These are phyloP conservation scores for Diprion similis DNA, from an alignment of 1,140 invertebrate species.

Conservation along the genomic window DNA sequence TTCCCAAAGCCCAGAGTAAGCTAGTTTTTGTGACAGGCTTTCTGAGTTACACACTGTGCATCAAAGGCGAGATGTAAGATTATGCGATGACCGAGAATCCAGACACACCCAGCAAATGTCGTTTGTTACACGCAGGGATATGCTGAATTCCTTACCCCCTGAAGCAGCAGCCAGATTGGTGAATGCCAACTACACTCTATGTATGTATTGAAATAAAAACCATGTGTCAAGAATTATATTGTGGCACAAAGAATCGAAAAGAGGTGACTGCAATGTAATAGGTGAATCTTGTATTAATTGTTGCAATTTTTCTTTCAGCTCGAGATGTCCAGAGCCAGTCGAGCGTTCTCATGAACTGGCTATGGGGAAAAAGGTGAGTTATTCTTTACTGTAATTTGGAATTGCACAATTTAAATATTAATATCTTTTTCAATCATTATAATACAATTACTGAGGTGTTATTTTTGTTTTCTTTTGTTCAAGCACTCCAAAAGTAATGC, in stretches of 20 bases:
- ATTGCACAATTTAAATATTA: constrained; percentile 10
- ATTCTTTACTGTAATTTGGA: neutral
- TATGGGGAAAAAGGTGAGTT: constrained; percentile 70
- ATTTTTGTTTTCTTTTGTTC: constrained; percentile 33
- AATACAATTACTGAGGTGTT: neutral
- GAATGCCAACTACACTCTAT: constrained; percentile 75
- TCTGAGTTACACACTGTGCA: constrained; percentile 76
- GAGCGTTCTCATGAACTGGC: constrained; percentile 78
- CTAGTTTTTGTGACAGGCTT: constrained; percentile 65
- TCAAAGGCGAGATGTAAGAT: constrained; percentile 74
- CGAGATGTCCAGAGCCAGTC: constrained; percentile 78
- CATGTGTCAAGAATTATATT: neutral
- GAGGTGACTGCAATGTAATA: neutral
- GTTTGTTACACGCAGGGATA: constrained; percentile 72
- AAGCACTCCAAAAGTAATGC: constrained; percentile 59
- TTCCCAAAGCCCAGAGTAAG: constrained; percentile 31
- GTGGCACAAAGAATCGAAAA: neutral
- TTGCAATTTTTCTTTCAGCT: constrained; percentile 62
- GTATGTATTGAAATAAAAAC: constrained; percentile 61
- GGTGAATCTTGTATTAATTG: constrained; percentile 21
- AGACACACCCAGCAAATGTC: constrained; percentile 76
- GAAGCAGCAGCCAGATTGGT: constrained; percentile 72
- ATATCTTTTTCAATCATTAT: no score
- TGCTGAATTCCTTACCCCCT: constrained; percentile 69
- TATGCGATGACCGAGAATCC: constrained; percentile 76